Conservation (phyloP, 2,113 vertebrate species). For the Oryzias woworae region DNA sequence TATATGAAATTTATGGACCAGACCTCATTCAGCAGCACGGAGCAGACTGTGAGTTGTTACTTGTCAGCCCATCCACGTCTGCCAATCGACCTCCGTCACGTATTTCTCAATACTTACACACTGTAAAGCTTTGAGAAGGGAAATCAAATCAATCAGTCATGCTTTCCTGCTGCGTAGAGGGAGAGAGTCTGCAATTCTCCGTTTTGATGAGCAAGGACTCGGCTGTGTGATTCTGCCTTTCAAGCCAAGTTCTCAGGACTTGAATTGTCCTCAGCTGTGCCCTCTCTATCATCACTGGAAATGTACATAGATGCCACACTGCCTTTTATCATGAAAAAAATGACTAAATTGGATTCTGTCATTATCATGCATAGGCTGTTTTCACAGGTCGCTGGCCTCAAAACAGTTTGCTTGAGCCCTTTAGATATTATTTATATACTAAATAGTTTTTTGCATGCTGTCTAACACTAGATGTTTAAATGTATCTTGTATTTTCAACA, state of each 20-base stretch:
- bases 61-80: constrained; percentile 48
- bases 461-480: constrained; percentile 9
- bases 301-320: background rate
- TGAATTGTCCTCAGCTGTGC: constrained; percentile 36
- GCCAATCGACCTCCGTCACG: constrained; percentile 21
- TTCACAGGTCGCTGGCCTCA: constrained; percentile 20
- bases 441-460: constrained; percentile 4
- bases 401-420: constrained; percentile 36
- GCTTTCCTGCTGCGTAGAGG: constrained; percentile 31
- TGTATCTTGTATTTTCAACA: constrained; percentile 32
- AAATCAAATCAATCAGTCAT: constrained; percentile 67
- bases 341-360: constrained; percentile 50
- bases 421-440: constrained; percentile 24
- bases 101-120: constrained; percentile 35
- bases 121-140: constrained; percentile 47
- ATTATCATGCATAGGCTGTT: constrained; percentile 43
- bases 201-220: constrained; percentile 54
- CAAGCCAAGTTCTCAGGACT: constrained; percentile 28
- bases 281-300: constrained; percentile 40
- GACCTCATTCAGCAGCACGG: constrained; percentile 6
- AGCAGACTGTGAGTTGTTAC: constrained; percentile 1
- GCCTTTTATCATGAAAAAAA: constrained; percentile 44
- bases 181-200: constrained; percentile 41
- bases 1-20: constrained; percentile 25
- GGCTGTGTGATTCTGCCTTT: constrained; percentile 39